phyloP scores from a whole-genome alignment of 2,888 invertebrate genomes.

The Pristionchus mayeri region DNA sequence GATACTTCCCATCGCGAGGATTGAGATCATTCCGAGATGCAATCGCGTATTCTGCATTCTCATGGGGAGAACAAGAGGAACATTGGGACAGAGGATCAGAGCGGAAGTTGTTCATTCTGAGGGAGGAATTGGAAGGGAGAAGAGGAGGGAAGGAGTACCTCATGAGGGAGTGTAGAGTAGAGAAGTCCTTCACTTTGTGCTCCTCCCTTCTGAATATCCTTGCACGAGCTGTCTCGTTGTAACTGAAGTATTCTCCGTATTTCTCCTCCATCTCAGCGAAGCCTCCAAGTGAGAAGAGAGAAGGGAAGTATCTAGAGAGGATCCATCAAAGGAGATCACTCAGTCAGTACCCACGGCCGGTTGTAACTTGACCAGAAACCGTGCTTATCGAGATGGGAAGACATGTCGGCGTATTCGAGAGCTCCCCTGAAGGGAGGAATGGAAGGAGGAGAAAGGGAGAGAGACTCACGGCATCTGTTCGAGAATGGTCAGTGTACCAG shows the following conservation, averaged over 20 bases:
- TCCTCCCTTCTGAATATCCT: conserved; percentile 38
- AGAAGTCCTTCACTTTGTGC: conserved; percentile 8
- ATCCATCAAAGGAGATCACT: neutral
- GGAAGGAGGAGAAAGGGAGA: neutral
- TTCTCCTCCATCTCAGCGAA: conserved; percentile 27
- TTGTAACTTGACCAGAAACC: conserved; percentile 42
- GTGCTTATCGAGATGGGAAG: neutral
- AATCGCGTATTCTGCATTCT: conserved; percentile 32
- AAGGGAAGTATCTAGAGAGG: neutral
- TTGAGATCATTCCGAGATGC: conserved; percentile 46
- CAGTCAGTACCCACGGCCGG: neutral
- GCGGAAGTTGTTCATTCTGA: conserved; percentile 14
- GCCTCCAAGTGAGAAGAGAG: neutral
- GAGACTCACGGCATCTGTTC: conserved; percentile 37
- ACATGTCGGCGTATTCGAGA: conserved; percentile 36
- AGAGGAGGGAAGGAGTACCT: too few species aligned
- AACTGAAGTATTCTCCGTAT: conserved; percentile 45
- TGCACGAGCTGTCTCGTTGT: conserved; percentile 27
- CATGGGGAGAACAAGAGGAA: neutral
- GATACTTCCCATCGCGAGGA: conserved; percentile 34
- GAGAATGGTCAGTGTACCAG: neutral
- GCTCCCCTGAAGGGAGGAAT: conserved; percentile 3
- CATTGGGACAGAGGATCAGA: conserved; percentile 28
- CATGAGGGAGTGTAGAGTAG: too few species aligned
- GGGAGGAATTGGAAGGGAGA: neutral